Base-by-base conservation (phyloP, 2,888 invertebrate species). In the Orgyia antiqua region DNA sequence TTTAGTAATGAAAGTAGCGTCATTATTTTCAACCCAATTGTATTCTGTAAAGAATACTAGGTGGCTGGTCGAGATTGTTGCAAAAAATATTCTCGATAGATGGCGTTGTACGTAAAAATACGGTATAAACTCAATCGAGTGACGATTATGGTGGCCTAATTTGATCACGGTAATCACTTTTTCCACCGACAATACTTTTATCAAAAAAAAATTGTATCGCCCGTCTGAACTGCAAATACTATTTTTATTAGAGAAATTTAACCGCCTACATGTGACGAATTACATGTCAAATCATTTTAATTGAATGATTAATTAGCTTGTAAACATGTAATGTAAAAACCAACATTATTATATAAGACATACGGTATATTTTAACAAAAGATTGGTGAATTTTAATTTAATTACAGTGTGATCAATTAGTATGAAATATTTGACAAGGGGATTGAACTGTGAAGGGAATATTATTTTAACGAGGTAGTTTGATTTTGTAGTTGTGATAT, bases 221-320 rank as follows among this genome's bases (percentile, higher is more conserved):
- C n/a, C 38, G 44, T 47, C 28, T 48, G 13, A 9, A 19, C 10
- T 1, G 0, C 6, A 36, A 19, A 3, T 31, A 27, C 26, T 24
- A 36, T 32, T 48, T 50, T 44, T 48, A 45, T 35, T 39, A 44
- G 42, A 51, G 48, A 51, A 45, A 50, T 42, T 50, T 39, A 31
- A 30, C 38, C 43, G 39, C 41, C 52, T 48, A 44, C 48, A 33
- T 56, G 54, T 65, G 68, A 68, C 65, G 51, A 64, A 68, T 64
- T 45, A 56, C 53, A 48, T 56, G 66, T 65, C 64, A 47, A 48
- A 52, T 57, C 39, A 44, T 60, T 65, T 59, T 66, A 67, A 68
- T 68, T 64, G 55, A 52, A 59, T 63, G 61, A 68, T 64, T 61
- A 62, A 68, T 68, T 63, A 50, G 46, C 33, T 27, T 33, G 33